A percentile compares a stretch with the other conserved stretches of the same genome.
Evolutionary conservation across 2,113 vertebrate genomes (phyloP).

Genomic region (Paralichthys olivaceus): DNA sequence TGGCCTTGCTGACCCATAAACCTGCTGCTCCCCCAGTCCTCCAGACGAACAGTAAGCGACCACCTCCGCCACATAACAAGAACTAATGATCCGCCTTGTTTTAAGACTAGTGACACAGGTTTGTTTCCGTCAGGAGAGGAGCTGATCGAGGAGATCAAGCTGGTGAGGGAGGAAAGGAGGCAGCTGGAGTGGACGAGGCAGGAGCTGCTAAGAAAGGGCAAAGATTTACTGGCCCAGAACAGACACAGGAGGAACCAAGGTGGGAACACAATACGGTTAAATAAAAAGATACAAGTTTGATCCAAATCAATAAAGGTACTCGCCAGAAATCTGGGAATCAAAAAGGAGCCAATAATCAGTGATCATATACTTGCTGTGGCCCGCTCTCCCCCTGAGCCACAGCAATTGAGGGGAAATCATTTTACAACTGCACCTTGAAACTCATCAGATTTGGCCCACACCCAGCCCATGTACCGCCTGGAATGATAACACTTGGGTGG

Average conservation of each 20-base stretch:
- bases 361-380: no score
- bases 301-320: background rate
- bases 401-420: no score
- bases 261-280: constrained; percentile 55
- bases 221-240: constrained; percentile 86
- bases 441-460: no score
- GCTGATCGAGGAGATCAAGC: constrained; percentile 83
- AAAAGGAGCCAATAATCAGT: no score
- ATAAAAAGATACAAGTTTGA: background rate
- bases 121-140: constrained; percentile 79
- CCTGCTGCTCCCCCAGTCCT: constrained; percentile 51
- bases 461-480: no score
- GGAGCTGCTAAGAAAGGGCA: constrained; percentile 86
- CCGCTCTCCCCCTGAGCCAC: no score
- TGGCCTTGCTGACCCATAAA: constrained; percentile 60
- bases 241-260: constrained; percentile 85
- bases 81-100: background rate
- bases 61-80: background rate
- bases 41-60: constrained; percentile 82
- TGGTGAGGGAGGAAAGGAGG: constrained; percentile 85
- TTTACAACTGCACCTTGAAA: no score
- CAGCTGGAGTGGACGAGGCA: constrained; percentile 87
- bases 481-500: no score
- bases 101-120: background rate
- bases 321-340: background rate